Evolutionary conservation across 1,140 invertebrate genomes (phyloP).

Genomic region (Drosophila oshimai): DNA sequence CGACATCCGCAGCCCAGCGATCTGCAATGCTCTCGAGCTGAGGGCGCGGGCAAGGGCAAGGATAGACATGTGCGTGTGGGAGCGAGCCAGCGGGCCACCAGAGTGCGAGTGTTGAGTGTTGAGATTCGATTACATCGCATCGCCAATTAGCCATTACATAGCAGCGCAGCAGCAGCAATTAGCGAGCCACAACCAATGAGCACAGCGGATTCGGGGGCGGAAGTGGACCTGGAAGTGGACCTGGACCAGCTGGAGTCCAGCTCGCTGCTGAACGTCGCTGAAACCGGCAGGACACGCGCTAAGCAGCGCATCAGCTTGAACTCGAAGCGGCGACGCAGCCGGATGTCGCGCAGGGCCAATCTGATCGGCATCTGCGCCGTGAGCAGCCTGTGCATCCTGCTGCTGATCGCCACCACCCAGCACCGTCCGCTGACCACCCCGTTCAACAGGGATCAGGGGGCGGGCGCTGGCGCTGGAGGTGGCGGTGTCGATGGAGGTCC

Average conservation of each 20-base stretch:
- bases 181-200: constrained; percentile 51
- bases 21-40: constrained; percentile 45
- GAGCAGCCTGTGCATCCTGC: constrained; percentile 85
- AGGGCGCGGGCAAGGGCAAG: constrained; percentile 5
- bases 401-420: constrained; percentile 85
- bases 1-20: constrained; percentile 18
- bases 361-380: constrained; percentile 86
- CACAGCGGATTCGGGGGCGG: constrained; percentile 31
- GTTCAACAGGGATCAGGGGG: constrained; percentile 47
- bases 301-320: constrained; percentile 72
- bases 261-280: too few relatives aligned
- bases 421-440: constrained; percentile 84
- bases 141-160: constrained; percentile 12
- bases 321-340: constrained; percentile 69
- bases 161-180: constrained; percentile 16
- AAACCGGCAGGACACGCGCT: constrained; percentile 67
- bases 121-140: constrained; percentile 5
- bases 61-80: constrained; percentile 29
- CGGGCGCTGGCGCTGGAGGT: constrained; percentile 6
- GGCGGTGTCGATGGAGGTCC: constrained; percentile 35
- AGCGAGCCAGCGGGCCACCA: constrained; percentile 17
- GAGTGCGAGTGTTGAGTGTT: constrained; percentile 14
- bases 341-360: constrained; percentile 85
- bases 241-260: constrained; percentile 31
- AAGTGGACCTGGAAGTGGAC: constrained; percentile 45